Conservation (phyloP, 1,140 invertebrate genomes). For the Bombus superbus region DNA sequence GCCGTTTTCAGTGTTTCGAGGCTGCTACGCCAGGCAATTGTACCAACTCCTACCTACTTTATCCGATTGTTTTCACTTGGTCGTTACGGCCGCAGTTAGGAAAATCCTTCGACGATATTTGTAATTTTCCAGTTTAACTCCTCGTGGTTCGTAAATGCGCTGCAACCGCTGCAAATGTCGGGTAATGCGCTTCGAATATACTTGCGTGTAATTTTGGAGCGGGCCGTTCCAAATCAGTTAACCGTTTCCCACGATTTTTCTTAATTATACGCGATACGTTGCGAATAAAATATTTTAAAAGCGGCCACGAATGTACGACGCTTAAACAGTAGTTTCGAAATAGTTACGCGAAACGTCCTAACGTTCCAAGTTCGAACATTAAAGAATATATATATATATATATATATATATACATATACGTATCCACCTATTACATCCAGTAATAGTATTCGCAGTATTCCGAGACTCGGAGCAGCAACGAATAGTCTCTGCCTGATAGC, state of each 20-base stretch:
- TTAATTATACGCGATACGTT: background rate
- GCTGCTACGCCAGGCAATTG: background rate
- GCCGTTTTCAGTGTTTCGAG: background rate
- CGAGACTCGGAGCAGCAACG: background rate
- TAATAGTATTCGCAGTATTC: background rate
- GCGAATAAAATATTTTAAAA: background rate
- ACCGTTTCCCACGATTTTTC: background rate
- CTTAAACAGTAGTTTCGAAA: background rate
- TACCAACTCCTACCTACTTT: background rate
- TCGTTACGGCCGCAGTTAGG: slow-evolving; percentile 7
- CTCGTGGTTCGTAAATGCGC: background rate
- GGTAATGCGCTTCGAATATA: background rate
- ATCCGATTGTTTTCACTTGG: slow-evolving; percentile 14
- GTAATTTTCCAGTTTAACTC: slow-evolving; percentile 5
- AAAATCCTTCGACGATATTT: slow-evolving; percentile 8
- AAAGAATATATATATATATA: background rate
- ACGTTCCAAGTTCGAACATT: background rate
- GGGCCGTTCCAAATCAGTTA: background rate
- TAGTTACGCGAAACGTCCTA: background rate
- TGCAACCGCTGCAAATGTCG: background rate
- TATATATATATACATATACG: too few species aligned
- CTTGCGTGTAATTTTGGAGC: background rate
- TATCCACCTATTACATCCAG: background rate
- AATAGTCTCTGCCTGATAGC: background rate
- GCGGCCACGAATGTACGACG: background rate